Conservation (phyloP, 1,140 invertebrate genomes). For the Phymastichus coffea region DNA sequence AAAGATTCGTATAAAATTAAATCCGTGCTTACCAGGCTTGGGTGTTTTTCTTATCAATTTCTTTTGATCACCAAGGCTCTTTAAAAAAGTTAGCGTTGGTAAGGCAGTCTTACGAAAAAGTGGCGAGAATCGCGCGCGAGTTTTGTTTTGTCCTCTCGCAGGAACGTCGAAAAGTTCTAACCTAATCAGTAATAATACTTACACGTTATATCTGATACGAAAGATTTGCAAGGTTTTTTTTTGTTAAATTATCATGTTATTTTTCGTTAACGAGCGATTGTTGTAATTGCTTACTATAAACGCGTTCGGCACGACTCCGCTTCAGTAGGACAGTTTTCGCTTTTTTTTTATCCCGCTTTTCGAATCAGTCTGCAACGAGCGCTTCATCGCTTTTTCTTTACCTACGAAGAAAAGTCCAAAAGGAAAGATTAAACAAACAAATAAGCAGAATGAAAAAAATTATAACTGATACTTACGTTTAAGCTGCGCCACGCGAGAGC, state of each 20-base stretch:
- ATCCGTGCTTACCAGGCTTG: too few species aligned
- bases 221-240: slow-evolving; percentile 16
- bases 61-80: slow-evolving; percentile 27
- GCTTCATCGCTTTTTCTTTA: background rate
- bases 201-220: slow-evolving; percentile 18
- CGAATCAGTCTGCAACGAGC: slow-evolving; percentile 1
- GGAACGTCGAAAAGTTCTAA: slow-evolving; percentile 23
- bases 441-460: background rate
- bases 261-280: background rate
- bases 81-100: slow-evolving; percentile 6
- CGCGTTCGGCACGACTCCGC: background rate
- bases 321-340: slow-evolving; percentile 21
- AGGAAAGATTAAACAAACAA: background rate
- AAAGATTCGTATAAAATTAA: slow-evolving; percentile 13
- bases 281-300: slow-evolving; percentile 14
- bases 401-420: background rate
- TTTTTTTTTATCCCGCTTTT: slow-evolving; percentile 7
- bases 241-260: too few species aligned
- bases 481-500: slow-evolving; percentile 39
- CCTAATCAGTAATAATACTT: slow-evolving; percentile 28
- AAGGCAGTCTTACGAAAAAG: slow-evolving; percentile 31
- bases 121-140: slow-evolving; percentile 27
- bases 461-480: slow-evolving; percentile 38
- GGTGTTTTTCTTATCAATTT: too few species aligned
- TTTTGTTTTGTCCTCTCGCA: slow-evolving; percentile 29